Percentiles rank a stretch among this genome's conserved stretches.
phyloP scores from a whole-genome alignment of 2,888 invertebrate species.

The Chloroclystis v-ata region DNA sequence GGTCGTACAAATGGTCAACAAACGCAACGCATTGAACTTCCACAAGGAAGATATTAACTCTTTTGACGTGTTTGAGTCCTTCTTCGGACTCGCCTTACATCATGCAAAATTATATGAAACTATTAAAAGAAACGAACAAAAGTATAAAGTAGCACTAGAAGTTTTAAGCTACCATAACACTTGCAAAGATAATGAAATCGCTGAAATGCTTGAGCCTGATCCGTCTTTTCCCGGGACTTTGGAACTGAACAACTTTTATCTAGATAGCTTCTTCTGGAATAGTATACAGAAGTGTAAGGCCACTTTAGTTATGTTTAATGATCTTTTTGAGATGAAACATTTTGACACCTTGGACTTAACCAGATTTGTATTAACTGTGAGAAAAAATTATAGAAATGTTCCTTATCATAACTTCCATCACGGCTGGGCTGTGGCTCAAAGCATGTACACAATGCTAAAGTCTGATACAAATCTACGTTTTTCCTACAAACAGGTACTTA shows the following conservation, averaged over 20 bases:
- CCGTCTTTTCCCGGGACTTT: too few species aligned
- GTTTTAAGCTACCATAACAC: conserved; percentile 91
- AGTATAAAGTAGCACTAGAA: conserved; percentile 88
- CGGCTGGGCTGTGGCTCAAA: conserved; percentile 91
- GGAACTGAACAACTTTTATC: conserved; percentile 79
- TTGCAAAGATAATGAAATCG: conserved; percentile 84
- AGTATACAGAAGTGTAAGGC: conserved; percentile 85
- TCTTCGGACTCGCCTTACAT: conserved; percentile 90
- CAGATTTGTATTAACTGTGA: conserved; percentile 87
- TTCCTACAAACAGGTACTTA: conserved; percentile 47
- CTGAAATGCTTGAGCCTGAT: conserved; percentile 39
- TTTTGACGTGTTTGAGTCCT: conserved; percentile 90
- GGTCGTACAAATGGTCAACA: conserved; percentile 92
- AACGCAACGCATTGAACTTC: conserved; percentile 75
- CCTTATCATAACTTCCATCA: conserved; percentile 94
- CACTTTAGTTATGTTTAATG: conserved; percentile 86
- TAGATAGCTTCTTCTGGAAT: conserved; percentile 84
- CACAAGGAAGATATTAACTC: conserved; percentile 85
- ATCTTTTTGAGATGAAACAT: conserved; percentile 81
- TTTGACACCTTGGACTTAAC: conserved; percentile 82
- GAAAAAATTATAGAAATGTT: conserved; percentile 89
- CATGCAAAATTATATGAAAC: conserved; percentile 91
- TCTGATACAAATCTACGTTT: conserved; percentile 43
- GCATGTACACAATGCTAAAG: conserved; percentile 87
- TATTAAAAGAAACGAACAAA: conserved; percentile 89